phyloP scores from a whole-genome alignment of 2,797 vertebrate species.

The Falco biarmicus region DNA sequence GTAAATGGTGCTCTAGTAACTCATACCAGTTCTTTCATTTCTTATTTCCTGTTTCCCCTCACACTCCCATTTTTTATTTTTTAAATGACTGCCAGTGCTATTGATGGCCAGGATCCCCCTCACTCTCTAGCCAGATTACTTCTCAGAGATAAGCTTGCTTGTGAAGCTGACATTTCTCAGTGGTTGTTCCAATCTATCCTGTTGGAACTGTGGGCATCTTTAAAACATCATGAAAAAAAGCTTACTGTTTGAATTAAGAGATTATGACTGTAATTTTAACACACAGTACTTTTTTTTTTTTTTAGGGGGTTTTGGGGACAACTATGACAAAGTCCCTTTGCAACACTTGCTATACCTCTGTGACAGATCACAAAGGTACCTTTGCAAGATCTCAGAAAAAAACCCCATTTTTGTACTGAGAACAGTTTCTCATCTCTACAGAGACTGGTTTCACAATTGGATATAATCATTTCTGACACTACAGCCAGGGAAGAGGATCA shows the following conservation, averaged over 20 bases:
- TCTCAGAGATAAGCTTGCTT: not conserved
- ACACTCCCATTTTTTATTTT: not conserved
- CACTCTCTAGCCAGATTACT: not conserved
- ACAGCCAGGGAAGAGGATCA: not conserved
- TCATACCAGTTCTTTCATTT: not conserved
- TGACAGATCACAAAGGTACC: not conserved
- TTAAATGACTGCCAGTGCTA: not conserved
- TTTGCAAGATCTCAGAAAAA: not conserved
- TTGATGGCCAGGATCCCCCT: not conserved
- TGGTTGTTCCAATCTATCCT: not conserved
- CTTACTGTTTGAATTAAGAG: not conserved
- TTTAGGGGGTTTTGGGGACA: accelerated
- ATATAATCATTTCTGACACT: not conserved
- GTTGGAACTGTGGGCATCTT: not conserved
- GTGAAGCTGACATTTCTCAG: not conserved
- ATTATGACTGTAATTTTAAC: not conserved
- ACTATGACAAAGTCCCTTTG: not conserved
- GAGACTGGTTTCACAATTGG: not conserved
- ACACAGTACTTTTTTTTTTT: not conserved
- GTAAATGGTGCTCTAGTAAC: not conserved
- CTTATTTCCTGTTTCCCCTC: not conserved
- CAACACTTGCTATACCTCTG: not conserved
- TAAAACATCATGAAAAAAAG: not conserved
- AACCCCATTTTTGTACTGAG: not conserved
- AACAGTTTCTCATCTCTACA: not conserved